Conservation (phyloP, 2,888 invertebrate genomes). For the Carpatolechia fugitivella region DNA sequence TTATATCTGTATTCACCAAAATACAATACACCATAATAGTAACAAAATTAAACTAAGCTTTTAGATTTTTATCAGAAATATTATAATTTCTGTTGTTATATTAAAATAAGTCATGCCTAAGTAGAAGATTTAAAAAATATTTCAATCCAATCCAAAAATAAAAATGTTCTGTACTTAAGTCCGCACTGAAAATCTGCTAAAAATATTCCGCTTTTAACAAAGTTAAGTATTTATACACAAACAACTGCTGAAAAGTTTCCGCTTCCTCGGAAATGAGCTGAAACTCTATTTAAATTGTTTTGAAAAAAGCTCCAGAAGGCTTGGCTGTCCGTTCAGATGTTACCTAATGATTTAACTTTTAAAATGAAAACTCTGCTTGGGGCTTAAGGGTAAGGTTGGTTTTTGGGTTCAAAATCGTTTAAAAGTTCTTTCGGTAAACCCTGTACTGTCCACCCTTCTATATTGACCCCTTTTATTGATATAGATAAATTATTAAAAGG, state of each 20-base stretch:
- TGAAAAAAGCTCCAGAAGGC: slow-evolving; percentile 26
- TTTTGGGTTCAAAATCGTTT: background rate
- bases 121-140: background rate
- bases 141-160: background rate
- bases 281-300: slow-evolving; percentile 33
- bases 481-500: no score
- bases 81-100: no score
- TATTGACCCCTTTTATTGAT: background rate
- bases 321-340: slow-evolving; percentile 19
- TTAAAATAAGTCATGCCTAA: no score
- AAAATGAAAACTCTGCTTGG: slow-evolving; percentile 18
- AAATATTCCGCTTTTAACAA: slow-evolving; percentile 3
- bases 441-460: background rate
- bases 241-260: slow-evolving; percentile 12
- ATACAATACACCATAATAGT: no score
- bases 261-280: slow-evolving; percentile 7
- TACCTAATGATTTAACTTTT: slow-evolving; percentile 24
- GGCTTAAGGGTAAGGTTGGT: background rate
- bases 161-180: background rate
- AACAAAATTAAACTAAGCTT: no score
- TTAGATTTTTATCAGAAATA: no score
- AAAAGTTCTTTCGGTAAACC: background rate
- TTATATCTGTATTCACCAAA: no score
- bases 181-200: slow-evolving; percentile 12
- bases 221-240: slow-evolving; percentile 10